Evolutionary conservation across 2,888 invertebrate genomes (phyloP), one percentile per base, ranked within the genome.

Genomic region (Slavum lentiscoides): DNA sequence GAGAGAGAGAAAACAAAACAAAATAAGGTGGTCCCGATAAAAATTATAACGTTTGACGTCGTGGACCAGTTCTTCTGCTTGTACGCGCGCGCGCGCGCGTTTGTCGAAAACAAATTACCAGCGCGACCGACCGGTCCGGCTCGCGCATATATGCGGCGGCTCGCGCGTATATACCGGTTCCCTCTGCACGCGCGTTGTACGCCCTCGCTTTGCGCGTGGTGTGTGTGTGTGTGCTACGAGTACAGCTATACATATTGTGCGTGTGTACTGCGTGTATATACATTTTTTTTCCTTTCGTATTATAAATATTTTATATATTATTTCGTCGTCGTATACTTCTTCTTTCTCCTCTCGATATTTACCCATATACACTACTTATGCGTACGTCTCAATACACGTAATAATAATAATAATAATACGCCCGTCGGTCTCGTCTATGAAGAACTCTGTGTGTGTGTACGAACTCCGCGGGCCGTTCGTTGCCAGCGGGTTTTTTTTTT

Each of bases 21-120:
- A 67, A 67, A 74, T 67, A 74, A 75, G 70, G 72, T 64, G 72
- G 80, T 80, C 70, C 62, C 80, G 72, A 80, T 80, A 80, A 80
- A 80, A 80, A 80, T 70, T 77, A 77, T 77, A 77, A 80, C 72
- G 80, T 80, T 80, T 72, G 80, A 77, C 77, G 69, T 64, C 70
- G 69, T 64, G 77, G 77, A 80, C 80, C 80, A 80, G 80, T 72
- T 72, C 70, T 39, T n/a, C 66, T 59, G 61, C 23, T 23, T 21
- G 19, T 39, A 11, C 5, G 17, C 5, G 21, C 39, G 67, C n/a
- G 11, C 13, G 39, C 5, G 43, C 37, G 74, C 13, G 62, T 72
- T 72, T 66, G 80, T 80, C 80, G 72, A 80, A 80, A 80, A 72
- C 80, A 80, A 80, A 80, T 80, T 80, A 80, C 64, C 58, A 39